Conservation (phyloP, 2,797 vertebrate genomes). For the Mus minutoides region DNA sequence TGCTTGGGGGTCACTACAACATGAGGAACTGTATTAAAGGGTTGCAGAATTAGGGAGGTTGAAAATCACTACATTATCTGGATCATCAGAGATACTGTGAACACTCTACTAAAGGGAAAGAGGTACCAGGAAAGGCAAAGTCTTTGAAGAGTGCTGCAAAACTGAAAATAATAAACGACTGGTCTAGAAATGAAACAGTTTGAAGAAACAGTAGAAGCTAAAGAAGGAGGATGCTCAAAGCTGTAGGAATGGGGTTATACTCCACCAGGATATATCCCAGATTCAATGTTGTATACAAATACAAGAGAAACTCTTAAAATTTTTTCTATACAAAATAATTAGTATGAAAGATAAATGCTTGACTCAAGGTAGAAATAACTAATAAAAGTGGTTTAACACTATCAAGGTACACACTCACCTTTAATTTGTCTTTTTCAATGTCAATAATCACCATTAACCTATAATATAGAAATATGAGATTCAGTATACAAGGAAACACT, state of each 20-base stretch:
- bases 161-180: neutral
- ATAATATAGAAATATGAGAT: slow-evolving; percentile 10
- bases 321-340: neutral
- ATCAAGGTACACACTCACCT: neutral
- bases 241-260: neutral
- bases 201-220: neutral
- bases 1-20: neutral
- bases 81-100: neutral
- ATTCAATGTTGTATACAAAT: neutral
- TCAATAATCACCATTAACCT: neutral
- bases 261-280: neutral
- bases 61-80: neutral
- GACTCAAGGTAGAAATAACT: neutral
- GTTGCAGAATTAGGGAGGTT: neutral
- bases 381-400: neutral
- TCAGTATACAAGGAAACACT: neutral
- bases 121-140: neutral
- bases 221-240: neutral
- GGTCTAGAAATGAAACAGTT: neutral
- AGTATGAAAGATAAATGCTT: neutral
- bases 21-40: neutral
- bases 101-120: neutral
- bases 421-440: slow-evolving; percentile 1
- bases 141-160: neutral
- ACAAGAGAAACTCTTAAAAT: neutral